A percentile compares a stretch with the other conserved stretches of the same genome.
phyloP scores from a whole-genome alignment of 1,140 invertebrate genomes.

The Aphelinus certus region DNA sequence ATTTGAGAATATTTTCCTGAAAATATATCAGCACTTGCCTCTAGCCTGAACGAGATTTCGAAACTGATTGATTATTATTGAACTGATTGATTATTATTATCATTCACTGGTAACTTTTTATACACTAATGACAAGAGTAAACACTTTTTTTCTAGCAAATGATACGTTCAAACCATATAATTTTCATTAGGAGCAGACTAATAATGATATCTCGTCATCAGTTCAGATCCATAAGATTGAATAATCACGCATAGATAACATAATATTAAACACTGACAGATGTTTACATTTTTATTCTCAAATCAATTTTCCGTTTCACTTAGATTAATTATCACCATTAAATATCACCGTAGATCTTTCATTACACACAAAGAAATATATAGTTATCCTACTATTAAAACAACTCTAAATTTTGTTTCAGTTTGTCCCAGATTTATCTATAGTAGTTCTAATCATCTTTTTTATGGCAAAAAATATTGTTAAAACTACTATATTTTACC shows the following conservation, averaged over 20 bases:
- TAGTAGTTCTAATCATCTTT: too few relatives aligned
- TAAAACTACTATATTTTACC: too few relatives aligned
- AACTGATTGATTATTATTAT: background rate
- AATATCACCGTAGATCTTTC: too few relatives aligned
- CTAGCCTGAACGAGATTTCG: background rate
- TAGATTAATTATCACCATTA: constrained; percentile 8
- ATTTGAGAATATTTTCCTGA: too few relatives aligned
- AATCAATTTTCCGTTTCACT: constrained; percentile 17
- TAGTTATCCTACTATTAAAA: constrained; percentile 1
- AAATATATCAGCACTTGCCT: background rate
- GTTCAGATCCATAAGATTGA: background rate
- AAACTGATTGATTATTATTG: constrained; percentile 1
- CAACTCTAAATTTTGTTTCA: background rate
- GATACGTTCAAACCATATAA: constrained; percentile 6
- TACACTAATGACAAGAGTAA: background rate
- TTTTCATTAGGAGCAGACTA: constrained; percentile 25
- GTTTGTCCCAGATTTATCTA: too few relatives aligned
- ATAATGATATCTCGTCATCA: constrained; percentile 28
- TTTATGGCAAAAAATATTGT: too few relatives aligned
- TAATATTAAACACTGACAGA: background rate
- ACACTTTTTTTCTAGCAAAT: constrained; percentile 18
- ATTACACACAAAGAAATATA: background rate
- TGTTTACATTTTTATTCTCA: background rate
- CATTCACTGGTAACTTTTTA: background rate
- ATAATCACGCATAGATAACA: background rate